phyloP scores from a whole-genome alignment of 1,140 invertebrate species.

The Lucilia sericata region DNA sequence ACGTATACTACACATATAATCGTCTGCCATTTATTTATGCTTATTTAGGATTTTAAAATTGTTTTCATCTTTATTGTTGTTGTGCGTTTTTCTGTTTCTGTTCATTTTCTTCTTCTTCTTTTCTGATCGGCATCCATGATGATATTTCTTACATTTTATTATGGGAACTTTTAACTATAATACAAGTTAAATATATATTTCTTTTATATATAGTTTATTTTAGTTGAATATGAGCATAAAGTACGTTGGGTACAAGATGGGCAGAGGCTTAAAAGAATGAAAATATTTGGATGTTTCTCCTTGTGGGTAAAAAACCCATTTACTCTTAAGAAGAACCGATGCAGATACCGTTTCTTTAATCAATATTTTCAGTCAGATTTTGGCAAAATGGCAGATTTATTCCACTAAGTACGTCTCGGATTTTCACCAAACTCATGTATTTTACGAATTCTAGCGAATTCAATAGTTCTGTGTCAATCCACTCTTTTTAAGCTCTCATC shows the following conservation, averaged over 20 bases:
- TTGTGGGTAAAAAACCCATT: too few species aligned
- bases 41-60: slow-evolving; percentile 60
- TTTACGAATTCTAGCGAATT: too few species aligned
- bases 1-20: background rate
- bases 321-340: too few species aligned
- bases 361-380: too few species aligned
- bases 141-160: background rate
- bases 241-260: background rate
- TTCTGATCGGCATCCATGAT: slow-evolving; percentile 17
- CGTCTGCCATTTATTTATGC: slow-evolving; percentile 62
- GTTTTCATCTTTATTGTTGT: slow-evolving; percentile 29
- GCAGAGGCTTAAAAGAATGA: background rate
- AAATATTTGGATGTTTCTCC: background rate
- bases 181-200: slow-evolving; percentile 13
- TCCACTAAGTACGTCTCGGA: too few species aligned
- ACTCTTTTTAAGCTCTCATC: background rate
- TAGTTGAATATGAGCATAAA: background rate
- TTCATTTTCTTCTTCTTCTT: background rate
- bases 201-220: background rate
- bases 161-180: background rate
- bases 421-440: too few species aligned
- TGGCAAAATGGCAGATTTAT: too few species aligned
- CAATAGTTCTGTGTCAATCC: background rate
- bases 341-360: too few species aligned
- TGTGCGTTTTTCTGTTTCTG: slow-evolving; percentile 38